These are phyloP conservation scores for Antedon mediterranea DNA, from an alignment of 53 echinoderm and acorn worm species.

Conservation along the genomic window DNA sequence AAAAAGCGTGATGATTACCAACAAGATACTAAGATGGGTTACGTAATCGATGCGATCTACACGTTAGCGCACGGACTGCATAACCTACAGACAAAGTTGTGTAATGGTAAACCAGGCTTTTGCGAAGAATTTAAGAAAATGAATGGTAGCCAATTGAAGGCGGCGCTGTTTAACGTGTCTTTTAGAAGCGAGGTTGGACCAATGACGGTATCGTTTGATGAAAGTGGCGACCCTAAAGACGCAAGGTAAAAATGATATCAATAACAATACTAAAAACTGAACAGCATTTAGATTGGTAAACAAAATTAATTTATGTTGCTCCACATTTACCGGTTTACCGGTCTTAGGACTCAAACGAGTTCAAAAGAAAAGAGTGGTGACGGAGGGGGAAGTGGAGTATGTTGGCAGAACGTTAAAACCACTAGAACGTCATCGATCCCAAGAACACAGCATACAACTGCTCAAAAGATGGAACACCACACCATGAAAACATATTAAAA, in stretches of 20 bases:
- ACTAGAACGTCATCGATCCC: too few species aligned
- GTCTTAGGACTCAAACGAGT: too few species aligned
- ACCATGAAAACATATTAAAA: too few species aligned
- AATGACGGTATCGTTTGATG: constrained; percentile 49
- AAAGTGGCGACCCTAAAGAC: constrained; percentile 71
- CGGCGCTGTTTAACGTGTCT: constrained; percentile 59
- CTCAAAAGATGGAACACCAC: too few species aligned
- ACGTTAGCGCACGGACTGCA: constrained; percentile 80
- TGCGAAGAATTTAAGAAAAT: constrained; percentile 62
- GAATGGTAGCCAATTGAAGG: constrained; percentile 51
- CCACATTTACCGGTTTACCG: too few species aligned
- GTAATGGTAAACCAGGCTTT: constrained; percentile 31
- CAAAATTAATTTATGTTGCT: too few species aligned
- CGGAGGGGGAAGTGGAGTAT: too few species aligned
- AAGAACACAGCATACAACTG: too few species aligned
- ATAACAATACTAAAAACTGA: too few species aligned
- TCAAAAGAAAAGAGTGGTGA: too few species aligned
- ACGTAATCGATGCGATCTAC: constrained; percentile 85
- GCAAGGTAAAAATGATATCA: constrained; percentile 23
- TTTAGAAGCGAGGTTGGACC: constrained; percentile 51
- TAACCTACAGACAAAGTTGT: constrained; percentile 45
- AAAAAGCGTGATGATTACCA: constrained; percentile 38
- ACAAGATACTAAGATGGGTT: constrained; percentile 96
- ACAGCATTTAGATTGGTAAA: too few species aligned
- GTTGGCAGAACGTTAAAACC: too few species aligned